These are phyloP conservation scores for Muricea muricata DNA, from an alignment of 92 coral and sea anemone species.

Conservation along the genomic window DNA sequence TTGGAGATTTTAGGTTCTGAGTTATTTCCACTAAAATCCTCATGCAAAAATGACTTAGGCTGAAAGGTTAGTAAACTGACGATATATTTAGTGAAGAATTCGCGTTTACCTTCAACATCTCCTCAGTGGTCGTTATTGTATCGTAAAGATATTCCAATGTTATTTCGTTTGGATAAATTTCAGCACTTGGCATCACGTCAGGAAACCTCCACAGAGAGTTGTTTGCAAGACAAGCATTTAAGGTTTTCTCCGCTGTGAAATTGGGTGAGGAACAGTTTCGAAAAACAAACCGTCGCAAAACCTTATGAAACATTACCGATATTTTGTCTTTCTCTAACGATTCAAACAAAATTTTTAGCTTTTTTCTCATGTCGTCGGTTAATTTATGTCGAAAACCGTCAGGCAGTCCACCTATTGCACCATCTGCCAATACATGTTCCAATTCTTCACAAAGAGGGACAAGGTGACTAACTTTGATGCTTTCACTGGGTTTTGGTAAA, in stretches of 20 bases:
- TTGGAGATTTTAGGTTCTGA: neutral
- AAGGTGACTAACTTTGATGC: slow-evolving; percentile 78
- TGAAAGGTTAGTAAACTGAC: neutral
- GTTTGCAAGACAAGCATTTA: slow-evolving; percentile 68
- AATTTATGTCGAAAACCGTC: slow-evolving; percentile 60
- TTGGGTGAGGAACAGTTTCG: slow-evolving; percentile 80
- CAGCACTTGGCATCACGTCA: neutral
- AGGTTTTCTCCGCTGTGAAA: slow-evolving; percentile 64
- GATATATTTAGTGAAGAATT: no score
- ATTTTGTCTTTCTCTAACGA: neutral
- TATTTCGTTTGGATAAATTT: neutral
- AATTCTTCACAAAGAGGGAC: slow-evolving; percentile 89
- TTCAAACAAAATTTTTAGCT: slow-evolving; percentile 4
- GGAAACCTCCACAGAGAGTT: slow-evolving; percentile 76
- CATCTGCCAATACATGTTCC: slow-evolving; percentile 82
- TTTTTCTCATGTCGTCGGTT: slow-evolving; percentile 34
- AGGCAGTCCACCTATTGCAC: slow-evolving; percentile 74
- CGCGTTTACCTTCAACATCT: neutral
- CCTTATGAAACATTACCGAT: slow-evolving; percentile 47
- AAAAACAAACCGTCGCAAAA: slow-evolving; percentile 88
- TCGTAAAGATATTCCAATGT: neutral
- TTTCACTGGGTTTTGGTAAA: slow-evolving; percentile 74
- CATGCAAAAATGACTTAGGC: no score
- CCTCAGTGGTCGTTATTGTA: neutral
- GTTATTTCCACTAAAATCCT: no score